Conservation (phyloP, 2,113 vertebrate species). For the Bos javanicus region DNA sequence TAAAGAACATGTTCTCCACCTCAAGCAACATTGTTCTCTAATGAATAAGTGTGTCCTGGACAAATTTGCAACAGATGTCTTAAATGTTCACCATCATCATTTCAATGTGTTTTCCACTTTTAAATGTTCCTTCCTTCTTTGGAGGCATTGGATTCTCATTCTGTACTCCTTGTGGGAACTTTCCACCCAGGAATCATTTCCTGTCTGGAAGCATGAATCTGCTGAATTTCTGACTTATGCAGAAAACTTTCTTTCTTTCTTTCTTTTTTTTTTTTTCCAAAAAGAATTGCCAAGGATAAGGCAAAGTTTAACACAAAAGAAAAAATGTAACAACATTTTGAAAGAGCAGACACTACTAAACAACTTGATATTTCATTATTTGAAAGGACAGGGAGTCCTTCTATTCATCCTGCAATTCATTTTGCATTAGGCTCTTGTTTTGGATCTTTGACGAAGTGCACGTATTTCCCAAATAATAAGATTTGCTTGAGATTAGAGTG, state of each 20-base stretch:
- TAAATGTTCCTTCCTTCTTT: background rate
- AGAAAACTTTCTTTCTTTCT: background rate
- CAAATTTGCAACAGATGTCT: background rate
- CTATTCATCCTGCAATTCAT: background rate
- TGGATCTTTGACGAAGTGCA: background rate
- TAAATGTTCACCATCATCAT: background rate
- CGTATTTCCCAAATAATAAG: background rate
- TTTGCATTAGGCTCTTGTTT: background rate
- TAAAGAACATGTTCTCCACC: background rate
- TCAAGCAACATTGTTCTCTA: background rate
- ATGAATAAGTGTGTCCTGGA: background rate
- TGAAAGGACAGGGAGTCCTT: background rate
- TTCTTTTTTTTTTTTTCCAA: background rate
- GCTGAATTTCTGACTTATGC: background rate
- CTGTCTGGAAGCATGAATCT: background rate
- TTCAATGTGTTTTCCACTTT: background rate
- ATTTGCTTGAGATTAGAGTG: background rate
- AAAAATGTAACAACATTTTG: background rate
- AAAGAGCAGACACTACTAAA: background rate
- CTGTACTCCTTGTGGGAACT: background rate
- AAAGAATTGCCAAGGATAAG: background rate
- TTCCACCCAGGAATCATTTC: background rate
- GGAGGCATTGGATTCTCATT: background rate
- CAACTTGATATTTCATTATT: background rate
- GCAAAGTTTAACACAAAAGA: background rate